Conservation (phyloP, 2,797 vertebrate genomes). For the Sebastes trivittatus region DNA sequence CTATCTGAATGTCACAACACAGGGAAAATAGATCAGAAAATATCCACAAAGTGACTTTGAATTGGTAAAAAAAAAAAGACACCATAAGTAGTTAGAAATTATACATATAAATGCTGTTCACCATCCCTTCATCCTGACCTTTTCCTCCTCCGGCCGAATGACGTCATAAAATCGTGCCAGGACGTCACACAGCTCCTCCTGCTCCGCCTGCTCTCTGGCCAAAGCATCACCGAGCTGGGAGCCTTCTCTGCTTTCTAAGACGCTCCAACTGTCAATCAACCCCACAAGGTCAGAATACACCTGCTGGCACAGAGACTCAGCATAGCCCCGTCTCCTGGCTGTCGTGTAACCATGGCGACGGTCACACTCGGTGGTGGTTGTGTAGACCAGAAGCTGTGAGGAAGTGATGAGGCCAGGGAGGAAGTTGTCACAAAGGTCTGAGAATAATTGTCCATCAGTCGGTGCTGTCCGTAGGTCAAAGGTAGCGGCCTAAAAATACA, state of each 20-base stretch:
- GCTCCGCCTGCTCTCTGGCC: slow-evolving; percentile 63
- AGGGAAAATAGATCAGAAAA: background rate
- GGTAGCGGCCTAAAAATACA: slow-evolving; percentile 19
- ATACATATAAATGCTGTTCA: background rate
- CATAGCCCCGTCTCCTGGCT: slow-evolving; percentile 71
- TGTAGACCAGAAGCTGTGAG: slow-evolving; percentile 76
- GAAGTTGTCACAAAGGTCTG: slow-evolving; percentile 77
- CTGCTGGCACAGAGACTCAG: slow-evolving; percentile 79
- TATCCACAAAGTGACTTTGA: background rate
- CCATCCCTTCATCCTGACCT: slow-evolving; percentile 53
- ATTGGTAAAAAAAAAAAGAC: background rate
- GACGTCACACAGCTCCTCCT: slow-evolving; percentile 71
- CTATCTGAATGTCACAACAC: background rate
- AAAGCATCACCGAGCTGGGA: slow-evolving; percentile 3
- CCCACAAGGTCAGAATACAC: slow-evolving; percentile 73
- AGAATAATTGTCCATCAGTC: slow-evolving; percentile 50
- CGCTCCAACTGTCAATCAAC: slow-evolving; percentile 53
- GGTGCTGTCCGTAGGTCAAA: background rate
- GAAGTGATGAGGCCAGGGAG: slow-evolving; percentile 73
- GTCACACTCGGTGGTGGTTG: slow-evolving; percentile 69
- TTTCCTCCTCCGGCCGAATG: slow-evolving; percentile 63
- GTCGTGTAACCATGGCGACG: slow-evolving; percentile 70
- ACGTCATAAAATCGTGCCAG: slow-evolving; percentile 76
- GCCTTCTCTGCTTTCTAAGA: background rate
- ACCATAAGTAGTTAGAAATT: background rate